A percentile compares a stretch with the other conserved stretches of the same genome.
Evolutionary conservation across 2,113 vertebrate species (phyloP).

Genomic region (Urocitellus parryii): DNA sequence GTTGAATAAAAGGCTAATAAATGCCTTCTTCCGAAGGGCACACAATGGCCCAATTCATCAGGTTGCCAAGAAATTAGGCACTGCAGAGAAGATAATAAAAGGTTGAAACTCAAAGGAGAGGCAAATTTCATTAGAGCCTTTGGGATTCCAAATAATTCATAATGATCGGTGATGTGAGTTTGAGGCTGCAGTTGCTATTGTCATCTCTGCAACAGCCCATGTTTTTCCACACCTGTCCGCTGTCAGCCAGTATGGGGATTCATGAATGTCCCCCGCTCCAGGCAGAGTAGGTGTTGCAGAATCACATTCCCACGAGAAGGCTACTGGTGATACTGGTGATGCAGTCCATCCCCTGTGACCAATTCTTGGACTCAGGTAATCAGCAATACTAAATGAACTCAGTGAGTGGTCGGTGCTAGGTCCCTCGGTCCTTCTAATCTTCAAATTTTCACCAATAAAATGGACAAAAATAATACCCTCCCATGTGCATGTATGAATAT

Average conservation of each 20-base stretch:
- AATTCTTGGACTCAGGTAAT: too few relatives aligned
- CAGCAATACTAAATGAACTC: neutral
- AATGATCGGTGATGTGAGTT: neutral
- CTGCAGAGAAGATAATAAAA: slow-evolving; percentile 48
- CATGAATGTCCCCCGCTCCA: neutral
- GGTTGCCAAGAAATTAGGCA: slow-evolving; percentile 54
- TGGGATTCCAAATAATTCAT: neutral
- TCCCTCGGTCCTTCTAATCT: neutral
- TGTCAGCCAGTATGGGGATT: neutral
- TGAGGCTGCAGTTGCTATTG: neutral
- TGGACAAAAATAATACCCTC: neutral
- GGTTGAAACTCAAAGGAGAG: neutral
- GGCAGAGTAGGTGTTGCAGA: neutral
- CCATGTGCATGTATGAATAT: neutral
- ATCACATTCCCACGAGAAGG: neutral
- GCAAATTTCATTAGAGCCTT: neutral
- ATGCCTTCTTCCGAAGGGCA: slow-evolving; percentile 44
- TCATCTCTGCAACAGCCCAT: neutral
- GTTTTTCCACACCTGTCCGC: neutral
- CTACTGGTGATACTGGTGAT: neutral
- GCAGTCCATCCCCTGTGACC: too few relatives aligned
- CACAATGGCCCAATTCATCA: slow-evolving; percentile 36
- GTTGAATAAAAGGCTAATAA: slow-evolving; percentile 30
- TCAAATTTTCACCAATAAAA: slow-evolving; percentile 22
- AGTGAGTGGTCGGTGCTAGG: neutral